A percentile compares a stretch with the other conserved stretches of the same genome.
These are phyloP conservation scores for Scomber scombrus DNA, from an alignment of 2,113 vertebrate genomes.

Conservation along the genomic window DNA sequence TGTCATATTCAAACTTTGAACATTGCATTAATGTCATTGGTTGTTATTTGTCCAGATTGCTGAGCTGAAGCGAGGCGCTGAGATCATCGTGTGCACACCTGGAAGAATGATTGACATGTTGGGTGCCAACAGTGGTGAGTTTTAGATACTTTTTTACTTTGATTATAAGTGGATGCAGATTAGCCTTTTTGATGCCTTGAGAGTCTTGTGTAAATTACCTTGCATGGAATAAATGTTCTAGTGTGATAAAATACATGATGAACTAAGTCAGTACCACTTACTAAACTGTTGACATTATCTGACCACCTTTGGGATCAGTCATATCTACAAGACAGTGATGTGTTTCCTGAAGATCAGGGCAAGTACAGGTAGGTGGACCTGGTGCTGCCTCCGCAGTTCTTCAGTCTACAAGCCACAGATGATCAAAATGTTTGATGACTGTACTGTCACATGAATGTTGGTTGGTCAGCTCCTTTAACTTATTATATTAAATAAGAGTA, in stretches of 20 bases:
- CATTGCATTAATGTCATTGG: not conserved
- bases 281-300: conserved; percentile 98
- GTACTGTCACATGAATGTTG: not conserved
- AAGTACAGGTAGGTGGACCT: conserved; percentile 91
- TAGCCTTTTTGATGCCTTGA: conserved; percentile 65
- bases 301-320: conserved; percentile 91
- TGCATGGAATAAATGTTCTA: conserved; percentile 83
- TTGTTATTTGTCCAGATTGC: conserved; percentile 88
- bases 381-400: conserved; percentile 57
- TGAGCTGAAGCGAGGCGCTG: conserved; percentile 98
- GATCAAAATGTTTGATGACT: conserved; percentile 13
- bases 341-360: conserved; percentile 91
- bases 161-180: not conserved
- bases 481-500: not conserved
- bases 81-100: conserved; percentile 99
- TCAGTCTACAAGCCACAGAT: conserved; percentile 19
- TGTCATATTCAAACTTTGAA: not conserved
- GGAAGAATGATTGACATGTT: conserved; percentile 99
- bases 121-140: conserved; percentile 98
- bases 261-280: conserved; percentile 83
- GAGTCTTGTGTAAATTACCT: conserved; percentile 44
- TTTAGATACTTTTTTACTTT: not conserved
- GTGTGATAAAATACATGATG: conserved; percentile 47
- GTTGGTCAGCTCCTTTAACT: conserved; percentile 17
- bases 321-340: conserved; percentile 92